A percentile compares a stretch with the other conserved stretches of the same genome.
Evolutionary conservation across 2,797 vertebrate genomes (phyloP).

Genomic region (Peromyscus melanophrys): DNA sequence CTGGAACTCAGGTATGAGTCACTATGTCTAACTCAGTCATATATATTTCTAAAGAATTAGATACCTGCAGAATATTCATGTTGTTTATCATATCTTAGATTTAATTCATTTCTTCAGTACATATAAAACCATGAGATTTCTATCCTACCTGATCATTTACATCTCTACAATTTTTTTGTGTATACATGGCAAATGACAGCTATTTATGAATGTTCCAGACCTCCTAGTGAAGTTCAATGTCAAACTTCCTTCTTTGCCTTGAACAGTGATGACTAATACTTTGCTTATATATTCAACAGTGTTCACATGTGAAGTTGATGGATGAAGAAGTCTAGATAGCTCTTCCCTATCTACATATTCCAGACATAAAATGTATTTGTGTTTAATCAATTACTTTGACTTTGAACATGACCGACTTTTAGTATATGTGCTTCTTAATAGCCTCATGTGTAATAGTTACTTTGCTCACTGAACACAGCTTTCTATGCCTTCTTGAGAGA

Average conservation of each 20-base stretch:
- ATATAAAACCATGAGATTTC: not conserved
- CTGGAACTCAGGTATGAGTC: not conserved
- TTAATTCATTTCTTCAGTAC: slow-evolving; percentile 3
- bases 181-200: not conserved
- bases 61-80: not conserved
- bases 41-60: not conserved
- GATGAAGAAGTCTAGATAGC: not conserved
- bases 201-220: not conserved
- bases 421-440: not conserved
- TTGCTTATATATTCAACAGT: not conserved
- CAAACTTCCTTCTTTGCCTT: not conserved
- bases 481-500: not conserved
- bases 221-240: not conserved
- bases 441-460: not conserved
- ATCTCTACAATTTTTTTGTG: not conserved
- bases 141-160: slow-evolving; percentile 10
- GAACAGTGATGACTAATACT: not conserved
- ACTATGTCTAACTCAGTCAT: not conserved
- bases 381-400: not conserved
- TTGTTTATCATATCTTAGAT: not conserved
- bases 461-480: not conserved
- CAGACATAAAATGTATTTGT: not conserved
- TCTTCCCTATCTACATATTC: not conserved
- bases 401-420: not conserved
- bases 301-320: not conserved